phyloP scores from a whole-genome alignment of 1,140 invertebrate species.

The Drosophila ercepeae region DNA sequence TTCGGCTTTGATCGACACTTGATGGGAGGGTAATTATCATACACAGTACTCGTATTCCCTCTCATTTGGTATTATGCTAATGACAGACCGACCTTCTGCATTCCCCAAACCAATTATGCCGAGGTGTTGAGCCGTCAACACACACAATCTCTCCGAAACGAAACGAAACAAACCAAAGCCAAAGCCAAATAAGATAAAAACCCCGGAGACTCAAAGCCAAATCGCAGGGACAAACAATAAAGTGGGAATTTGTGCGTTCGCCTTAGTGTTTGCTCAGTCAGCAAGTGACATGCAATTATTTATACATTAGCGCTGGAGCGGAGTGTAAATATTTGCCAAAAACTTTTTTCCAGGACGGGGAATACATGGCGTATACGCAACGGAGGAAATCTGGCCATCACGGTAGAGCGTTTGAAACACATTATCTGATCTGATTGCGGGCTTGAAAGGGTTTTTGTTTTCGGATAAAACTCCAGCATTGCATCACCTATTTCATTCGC shows the following conservation, averaged over 20 bases:
- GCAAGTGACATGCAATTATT: slow-evolving; percentile 74
- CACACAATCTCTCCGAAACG: slow-evolving; percentile 6
- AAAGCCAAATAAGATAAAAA: slow-evolving; percentile 11
- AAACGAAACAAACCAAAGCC: slow-evolving; percentile 12
- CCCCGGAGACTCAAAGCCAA: slow-evolving; percentile 14
- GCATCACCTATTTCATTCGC: no score
- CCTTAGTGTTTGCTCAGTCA: slow-evolving; percentile 50
- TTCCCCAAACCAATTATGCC: slow-evolving; percentile 22
- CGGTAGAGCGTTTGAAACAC: slow-evolving; percentile 33
- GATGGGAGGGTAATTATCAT: slow-evolving; percentile 34
- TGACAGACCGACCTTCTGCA: slow-evolving; percentile 36
- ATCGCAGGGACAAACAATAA: slow-evolving; percentile 42
- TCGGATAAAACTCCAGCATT: slow-evolving; percentile 14
- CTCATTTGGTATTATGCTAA: slow-evolving; percentile 53
- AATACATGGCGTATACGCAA: slow-evolving; percentile 52
- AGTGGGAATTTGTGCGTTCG: slow-evolving; percentile 35
- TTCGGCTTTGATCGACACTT: not conserved
- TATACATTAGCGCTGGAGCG: slow-evolving; percentile 59
- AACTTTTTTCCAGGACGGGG: slow-evolving; percentile 25
- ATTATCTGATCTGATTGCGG: slow-evolving; percentile 25
- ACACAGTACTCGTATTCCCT: not conserved
- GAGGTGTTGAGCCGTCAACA: slow-evolving; percentile 61
- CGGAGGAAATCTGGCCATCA: not conserved
- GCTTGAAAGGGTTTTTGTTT: slow-evolving; percentile 7
- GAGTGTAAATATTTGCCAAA: slow-evolving; percentile 60